A percentile compares a stretch with the other conserved stretches of the same genome.
Evolutionary conservation across 2,888 invertebrate species (phyloP).

Genomic region (Erannis defoliaria): DNA sequence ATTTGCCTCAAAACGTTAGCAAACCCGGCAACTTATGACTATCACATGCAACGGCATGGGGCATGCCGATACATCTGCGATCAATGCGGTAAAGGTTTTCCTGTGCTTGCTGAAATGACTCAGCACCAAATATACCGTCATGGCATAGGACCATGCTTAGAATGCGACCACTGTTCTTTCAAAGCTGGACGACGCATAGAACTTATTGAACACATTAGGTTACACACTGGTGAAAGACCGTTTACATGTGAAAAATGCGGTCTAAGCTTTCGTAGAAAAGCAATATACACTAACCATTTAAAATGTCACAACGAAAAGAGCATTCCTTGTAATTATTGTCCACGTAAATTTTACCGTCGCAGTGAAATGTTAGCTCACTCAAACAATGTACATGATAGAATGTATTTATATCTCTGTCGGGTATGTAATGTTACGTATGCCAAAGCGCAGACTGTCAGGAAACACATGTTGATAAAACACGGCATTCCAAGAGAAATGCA

Average conservation of each 20-base stretch:
- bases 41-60: constrained; percentile 75
- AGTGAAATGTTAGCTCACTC: constrained; percentile 68
- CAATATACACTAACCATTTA: constrained; percentile 76
- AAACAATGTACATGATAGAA: constrained; percentile 71
- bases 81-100: constrained; percentile 74
- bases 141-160: constrained; percentile 64
- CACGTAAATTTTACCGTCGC: constrained; percentile 65
- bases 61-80: constrained; percentile 73
- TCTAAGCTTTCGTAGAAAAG: constrained; percentile 71
- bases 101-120: constrained; percentile 60
- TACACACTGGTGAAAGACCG: constrained; percentile 77
- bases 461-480: constrained; percentile 71
- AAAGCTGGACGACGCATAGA: constrained; percentile 68
- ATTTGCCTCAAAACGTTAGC: constrained; percentile 68
- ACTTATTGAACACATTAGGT: constrained; percentile 70
- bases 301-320: constrained; percentile 73
- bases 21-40: constrained; percentile 62
- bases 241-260: constrained; percentile 79
- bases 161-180: constrained; percentile 70
- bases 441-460: constrained; percentile 66
- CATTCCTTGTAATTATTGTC: constrained; percentile 69
- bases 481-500: constrained; percentile 73
- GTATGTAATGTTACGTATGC: constrained; percentile 73
- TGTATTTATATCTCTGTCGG: constrained; percentile 69
- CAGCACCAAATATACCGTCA: constrained; percentile 68